These are phyloP conservation scores for Lasaia peninsularis DNA, from an alignment of 1,140 invertebrate genomes.

Conservation along the genomic window DNA sequence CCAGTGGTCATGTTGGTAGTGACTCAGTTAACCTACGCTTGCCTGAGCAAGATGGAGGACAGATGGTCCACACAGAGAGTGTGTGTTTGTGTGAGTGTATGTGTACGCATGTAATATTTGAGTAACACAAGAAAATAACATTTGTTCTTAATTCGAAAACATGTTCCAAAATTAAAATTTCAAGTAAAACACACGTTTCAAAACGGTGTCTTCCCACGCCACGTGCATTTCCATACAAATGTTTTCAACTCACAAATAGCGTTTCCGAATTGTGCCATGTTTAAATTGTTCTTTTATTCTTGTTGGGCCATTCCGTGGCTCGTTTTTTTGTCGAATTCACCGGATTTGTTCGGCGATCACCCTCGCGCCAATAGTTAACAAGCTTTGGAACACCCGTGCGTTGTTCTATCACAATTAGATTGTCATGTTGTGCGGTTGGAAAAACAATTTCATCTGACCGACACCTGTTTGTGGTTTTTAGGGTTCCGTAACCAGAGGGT, in stretches of 20 bases:
- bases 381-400: background rate
- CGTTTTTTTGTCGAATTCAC: slow-evolving; percentile 4
- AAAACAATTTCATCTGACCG: background rate
- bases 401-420: slow-evolving; percentile 6
- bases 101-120: too few relatives aligned
- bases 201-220: background rate
- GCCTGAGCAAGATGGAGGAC: too few relatives aligned
- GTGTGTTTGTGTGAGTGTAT: too few relatives aligned
- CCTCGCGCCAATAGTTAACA: slow-evolving; percentile 3
- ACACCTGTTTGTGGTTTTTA: background rate
- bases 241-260: slow-evolving; percentile 7
- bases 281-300: slow-evolving; percentile 7
- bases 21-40: too few relatives aligned
- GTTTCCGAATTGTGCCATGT: background rate
- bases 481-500: too few relatives aligned
- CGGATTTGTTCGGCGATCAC: background rate
- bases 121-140: too few relatives aligned
- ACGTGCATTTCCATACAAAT: slow-evolving; percentile 6
- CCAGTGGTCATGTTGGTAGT: too few relatives aligned
- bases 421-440: background rate
- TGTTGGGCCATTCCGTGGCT: background rate
- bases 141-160: background rate
- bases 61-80: too few relatives aligned
- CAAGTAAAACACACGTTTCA: background rate
- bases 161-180: slow-evolving; percentile 2